Base-by-base conservation (phyloP, 1,140 invertebrate genomes). In the Cataglyphis hispanica region DNA sequence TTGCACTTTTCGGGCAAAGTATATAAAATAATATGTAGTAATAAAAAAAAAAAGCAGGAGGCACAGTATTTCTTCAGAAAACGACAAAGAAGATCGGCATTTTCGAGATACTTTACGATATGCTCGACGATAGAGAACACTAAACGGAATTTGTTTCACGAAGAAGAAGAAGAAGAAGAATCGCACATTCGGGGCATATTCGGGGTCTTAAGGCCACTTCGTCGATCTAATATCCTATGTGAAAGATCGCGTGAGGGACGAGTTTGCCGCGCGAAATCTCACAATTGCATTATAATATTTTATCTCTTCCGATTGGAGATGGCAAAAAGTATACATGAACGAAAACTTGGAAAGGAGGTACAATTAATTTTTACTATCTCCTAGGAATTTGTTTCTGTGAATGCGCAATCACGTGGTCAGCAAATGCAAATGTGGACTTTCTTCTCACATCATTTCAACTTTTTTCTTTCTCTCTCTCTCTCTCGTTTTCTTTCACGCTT, bases 151-250 rank as follows among this genome's bases (percentile, higher is more conserved):
- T 31, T 72, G 25, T 50, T 80, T 80, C 34, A 27, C 31, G 34
- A 66, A 10, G 63, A 66, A 22, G 27, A 75, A 60, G 34, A 61
- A 66, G 63, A 80, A 58, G 78, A 81, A n/a, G 78, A 61, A 37
- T 74, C 25, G 27, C 66, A 27, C 46, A 25, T 50, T 50, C 46
- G 53, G 53, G 25, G 25, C 63, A 60, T 81, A 11, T 72, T 31
- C 37, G 78, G 78, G 78, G 67, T 83, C 67, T 83, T 83, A 83
- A 83, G 78, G 78, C 78, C 78, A 83, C 78, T 83, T 83, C 78
- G 67, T 83, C 67, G 78, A 83, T 83, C 78, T 83, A 74, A 34
- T 83, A 83, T 83, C 53, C 78, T 60, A 58, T 40, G 43, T 58
- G 34, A 46, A 83, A 72, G 67, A 83, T 74, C 67, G 78, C 78